Percentiles rank a stretch among this genome's conserved stretches.
Conservation (phyloP, 2,888 invertebrate species). For the Agrotis puta region DNA sequence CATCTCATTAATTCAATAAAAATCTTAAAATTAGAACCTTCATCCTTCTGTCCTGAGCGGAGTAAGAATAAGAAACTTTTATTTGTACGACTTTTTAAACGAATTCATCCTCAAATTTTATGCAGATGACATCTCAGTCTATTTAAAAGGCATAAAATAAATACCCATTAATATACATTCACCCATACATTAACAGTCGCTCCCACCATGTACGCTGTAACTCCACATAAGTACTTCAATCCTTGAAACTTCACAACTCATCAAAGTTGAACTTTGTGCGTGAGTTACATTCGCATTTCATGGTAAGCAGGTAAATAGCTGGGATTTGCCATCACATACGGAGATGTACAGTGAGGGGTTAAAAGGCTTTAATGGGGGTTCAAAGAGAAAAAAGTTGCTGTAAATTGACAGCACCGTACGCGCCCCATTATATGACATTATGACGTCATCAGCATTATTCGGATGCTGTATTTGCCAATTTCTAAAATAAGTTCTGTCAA, state of each 20-base stretch:
- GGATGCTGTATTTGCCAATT: no score
- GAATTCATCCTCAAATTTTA: background rate
- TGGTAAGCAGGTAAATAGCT: slow-evolving; percentile 69
- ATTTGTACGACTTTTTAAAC: no score
- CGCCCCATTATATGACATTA: no score
- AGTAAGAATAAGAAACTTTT: no score
- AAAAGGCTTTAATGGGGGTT: slow-evolving; percentile 3
- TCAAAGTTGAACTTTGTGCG: slow-evolving; percentile 64
- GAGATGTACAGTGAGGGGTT: slow-evolving; percentile 14
- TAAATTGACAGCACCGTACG: background rate
- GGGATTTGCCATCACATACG: slow-evolving; percentile 43
- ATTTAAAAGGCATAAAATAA: slow-evolving; percentile 11
- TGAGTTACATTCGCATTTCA: slow-evolving; percentile 67
- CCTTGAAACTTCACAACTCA: slow-evolving; percentile 65
- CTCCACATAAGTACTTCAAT: slow-evolving; percentile 54
- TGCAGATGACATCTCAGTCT: background rate
- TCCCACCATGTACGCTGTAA: slow-evolving; percentile 34
- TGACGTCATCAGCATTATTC: no score
- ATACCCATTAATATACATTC: slow-evolving; percentile 3
- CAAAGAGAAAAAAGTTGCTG: background rate
- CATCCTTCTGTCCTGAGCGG: no score
- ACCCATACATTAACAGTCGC: slow-evolving; percentile 4
- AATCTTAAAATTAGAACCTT: no score
- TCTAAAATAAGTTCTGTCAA: no score
- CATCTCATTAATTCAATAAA: no score